Evolutionary conservation across 2,113 vertebrate genomes (phyloP), one percentile per base, ranked within the genome.

Genomic region (Cyprichromis sp.): DNA sequence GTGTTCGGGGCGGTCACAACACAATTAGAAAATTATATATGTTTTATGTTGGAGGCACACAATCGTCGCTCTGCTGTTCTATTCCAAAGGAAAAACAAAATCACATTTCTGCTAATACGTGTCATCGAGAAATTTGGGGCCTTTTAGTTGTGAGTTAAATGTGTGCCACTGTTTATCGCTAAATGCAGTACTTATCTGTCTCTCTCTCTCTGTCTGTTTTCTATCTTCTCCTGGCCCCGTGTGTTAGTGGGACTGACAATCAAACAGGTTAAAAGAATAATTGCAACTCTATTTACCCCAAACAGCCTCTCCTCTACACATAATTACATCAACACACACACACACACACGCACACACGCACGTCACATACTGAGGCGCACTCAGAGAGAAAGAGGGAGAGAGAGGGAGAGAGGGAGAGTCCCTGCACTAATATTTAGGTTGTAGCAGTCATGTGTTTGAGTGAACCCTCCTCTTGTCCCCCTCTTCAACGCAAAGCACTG

Each of bases 401-500:
- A 36, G 84, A 9, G 84, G 50, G 89, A 87, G 78, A 53, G 91
- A 73, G 87, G 14, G 93, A 89, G 92, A 92, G 87, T 87, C 88
- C 80, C 90, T 91, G 92, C 81, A 83, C 94, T 95, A 95, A 95
- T 95, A 95, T 96, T 96, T 96, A 92, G 94, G 92, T 94, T 94
- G 94, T 91, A 91, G 86, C 89, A 97, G 96, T 97, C 83, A n/a
- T 95, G 93, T 97, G 91, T 97, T 97, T 96, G 94, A 97, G 97
- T 97, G 97, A 97, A 96, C 96, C 96, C 90, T 86, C 96, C 96
- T 96, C 91, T 96, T 95, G 94, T 94, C 91, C 96, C 96, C 96
- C 97, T 97, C 97, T 97, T 95, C 96, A 95, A 93, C 95, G 96
- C 96, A 95, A 95, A 97, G 96, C 96, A 94, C 97, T 96, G 97